Evolutionary conservation across 1,140 invertebrate genomes (phyloP), one percentile per base, ranked within the genome.

Genomic region (Temnothorax longispinosus): DNA sequence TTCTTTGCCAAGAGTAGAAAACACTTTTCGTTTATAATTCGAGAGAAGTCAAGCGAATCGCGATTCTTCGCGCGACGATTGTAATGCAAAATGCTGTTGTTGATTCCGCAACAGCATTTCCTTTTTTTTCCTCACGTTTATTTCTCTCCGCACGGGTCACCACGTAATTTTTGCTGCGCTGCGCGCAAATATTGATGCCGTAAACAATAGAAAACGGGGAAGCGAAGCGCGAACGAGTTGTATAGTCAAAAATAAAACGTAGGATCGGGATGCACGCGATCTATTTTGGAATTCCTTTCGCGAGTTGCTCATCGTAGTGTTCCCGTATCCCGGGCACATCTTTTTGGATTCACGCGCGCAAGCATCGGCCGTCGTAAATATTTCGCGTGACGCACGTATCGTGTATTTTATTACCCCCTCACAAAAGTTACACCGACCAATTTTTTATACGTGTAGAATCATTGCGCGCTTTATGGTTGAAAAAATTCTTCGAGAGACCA

Each of bases 321-420:
- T 80, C 13, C 50, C 54, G 8, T 77, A 27, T 44, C 18, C 47
- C 13, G 41, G 21, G 15, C 35, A 50, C 27, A 52, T 52, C 64
- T 35, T 47, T 56, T 11, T 18, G 60, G 10, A 54, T 71, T 60
- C 54, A 41, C 18, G 2, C n/a, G 32, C 13, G 52, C 44, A 47
- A 69, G 35, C 64, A 27, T 27, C n/a, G 41, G 18, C 11, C 21
- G 4, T 75, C 69, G 8, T 82, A 82, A 82, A 82, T 82, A 62
- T 84, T 84, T 75, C 54, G 74, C 27, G 13, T 27, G 3, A 71
- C 27, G 13, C 60, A 50, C 8, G 54, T 84, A 74, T 27, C 41
- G 27, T 13, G 3, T 27, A 72, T 62, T 84, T 84, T 84, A 75
- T 60, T 84, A 38, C 15, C 32, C 13, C 27, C 18, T 15, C n/a